Percentiles rank a stretch among this genome's conserved stretches.
phyloP scores from a whole-genome alignment of 23 tunicate species.

The Trididemnum nubilum region DNA sequence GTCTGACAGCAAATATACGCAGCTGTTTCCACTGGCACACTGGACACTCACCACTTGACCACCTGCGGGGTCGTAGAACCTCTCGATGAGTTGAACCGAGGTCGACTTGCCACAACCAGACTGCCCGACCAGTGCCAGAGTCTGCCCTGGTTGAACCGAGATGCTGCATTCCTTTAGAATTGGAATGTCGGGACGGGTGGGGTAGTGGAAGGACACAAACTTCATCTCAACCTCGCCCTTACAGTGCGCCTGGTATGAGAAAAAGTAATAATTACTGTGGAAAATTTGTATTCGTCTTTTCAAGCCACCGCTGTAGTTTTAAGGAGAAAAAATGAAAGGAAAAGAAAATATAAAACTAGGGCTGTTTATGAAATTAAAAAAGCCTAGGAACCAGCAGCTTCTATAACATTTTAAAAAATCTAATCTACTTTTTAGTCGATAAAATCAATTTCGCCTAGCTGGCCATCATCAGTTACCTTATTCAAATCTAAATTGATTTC shows the following conservation, averaged over 20 bases:
- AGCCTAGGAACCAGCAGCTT: too few relatives aligned
- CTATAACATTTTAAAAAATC: too few relatives aligned
- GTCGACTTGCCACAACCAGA: constrained; percentile 98
- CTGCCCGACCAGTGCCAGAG: constrained; percentile 93
- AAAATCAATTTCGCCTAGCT: too few relatives aligned
- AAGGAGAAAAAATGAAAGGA: too few relatives aligned
- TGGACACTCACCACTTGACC: constrained; percentile 84
- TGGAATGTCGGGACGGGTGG: constrained; percentile 79
- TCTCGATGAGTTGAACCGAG: constrained; percentile 71
- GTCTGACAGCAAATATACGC: too few relatives aligned
- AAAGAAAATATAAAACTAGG: too few relatives aligned
- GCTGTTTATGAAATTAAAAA: too few relatives aligned
- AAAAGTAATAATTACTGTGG: not conserved
- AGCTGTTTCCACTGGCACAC: too few relatives aligned
- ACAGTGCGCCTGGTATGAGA: constrained; percentile 62
- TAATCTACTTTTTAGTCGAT: too few relatives aligned
- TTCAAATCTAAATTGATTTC: too few relatives aligned
- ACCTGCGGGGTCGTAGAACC: constrained; percentile 69
- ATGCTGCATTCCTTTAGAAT: constrained; percentile 62
- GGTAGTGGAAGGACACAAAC: constrained; percentile 65
- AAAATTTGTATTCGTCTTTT: not conserved
- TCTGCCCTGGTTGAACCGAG: constrained; percentile 64
- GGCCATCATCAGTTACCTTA: too few relatives aligned
- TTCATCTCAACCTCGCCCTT: constrained; percentile 56
- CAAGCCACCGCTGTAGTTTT: too few relatives aligned